Evolutionary conservation across 2,888 invertebrate genomes (phyloP).

Genomic region (Eulithis testata): DNA sequence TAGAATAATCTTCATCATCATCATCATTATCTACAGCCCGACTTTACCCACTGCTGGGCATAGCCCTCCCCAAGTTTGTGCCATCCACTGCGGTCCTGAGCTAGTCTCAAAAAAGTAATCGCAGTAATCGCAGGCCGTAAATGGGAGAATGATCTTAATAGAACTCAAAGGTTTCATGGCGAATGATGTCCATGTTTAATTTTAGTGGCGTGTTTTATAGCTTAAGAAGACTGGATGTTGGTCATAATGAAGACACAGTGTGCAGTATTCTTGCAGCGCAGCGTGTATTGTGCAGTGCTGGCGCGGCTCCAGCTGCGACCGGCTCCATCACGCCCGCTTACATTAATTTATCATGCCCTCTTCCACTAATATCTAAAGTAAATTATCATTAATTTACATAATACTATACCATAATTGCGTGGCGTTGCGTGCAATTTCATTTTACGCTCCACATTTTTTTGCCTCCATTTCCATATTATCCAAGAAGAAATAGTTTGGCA

Average conservation of each 20-base stretch:
- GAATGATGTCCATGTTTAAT: conserved; percentile 36
- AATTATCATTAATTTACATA: conserved; percentile 54
- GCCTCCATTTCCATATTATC: conserved; percentile 37
- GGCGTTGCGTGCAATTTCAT: conserved; percentile 41
- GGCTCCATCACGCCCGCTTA: conserved; percentile 48
- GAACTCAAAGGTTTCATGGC: neutral
- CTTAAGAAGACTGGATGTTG: conserved; percentile 29
- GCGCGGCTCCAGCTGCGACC: conserved; percentile 53
- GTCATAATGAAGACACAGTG: conserved; percentile 64
- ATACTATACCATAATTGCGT: conserved; percentile 34
- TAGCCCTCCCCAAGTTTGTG: no score
- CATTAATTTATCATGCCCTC: conserved; percentile 54
- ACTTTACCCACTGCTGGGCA: no score
- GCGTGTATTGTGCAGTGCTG: conserved; percentile 50
- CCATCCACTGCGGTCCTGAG: no score
- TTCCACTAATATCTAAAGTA: conserved; percentile 51
- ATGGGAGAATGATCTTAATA: no score
- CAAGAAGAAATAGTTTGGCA: conserved; percentile 27
- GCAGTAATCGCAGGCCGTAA: no score
- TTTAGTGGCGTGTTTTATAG: conserved; percentile 20
- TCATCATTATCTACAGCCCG: no score
- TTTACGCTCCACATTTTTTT: conserved; percentile 37
- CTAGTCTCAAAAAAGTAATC: no score
- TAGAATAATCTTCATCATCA: no score
- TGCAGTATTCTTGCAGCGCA: conserved; percentile 51